These are phyloP conservation scores for Planiliza haematocheilus DNA, from an alignment of 2,113 vertebrate genomes.

Conservation along the genomic window DNA sequence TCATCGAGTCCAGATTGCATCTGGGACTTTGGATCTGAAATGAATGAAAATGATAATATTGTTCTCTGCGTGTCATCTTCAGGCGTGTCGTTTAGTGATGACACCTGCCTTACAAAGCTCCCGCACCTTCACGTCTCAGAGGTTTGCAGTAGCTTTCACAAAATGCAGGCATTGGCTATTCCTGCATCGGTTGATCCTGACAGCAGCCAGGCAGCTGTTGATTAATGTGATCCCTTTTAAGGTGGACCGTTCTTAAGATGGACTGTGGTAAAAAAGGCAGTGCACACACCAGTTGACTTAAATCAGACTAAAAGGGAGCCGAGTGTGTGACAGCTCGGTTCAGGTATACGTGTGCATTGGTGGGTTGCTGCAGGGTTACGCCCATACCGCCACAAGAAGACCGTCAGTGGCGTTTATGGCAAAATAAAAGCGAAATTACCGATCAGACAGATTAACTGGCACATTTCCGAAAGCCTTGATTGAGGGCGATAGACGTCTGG, in stretches of 20 bases:
- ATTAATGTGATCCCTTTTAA: conserved; percentile 16
- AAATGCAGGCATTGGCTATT: conserved; percentile 3
- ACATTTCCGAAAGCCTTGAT: neutral
- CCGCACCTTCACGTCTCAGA: neutral
- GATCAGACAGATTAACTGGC: neutral
- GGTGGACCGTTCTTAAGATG: conserved; percentile 21
- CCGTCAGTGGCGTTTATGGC: fast-evolving
- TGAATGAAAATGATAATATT: neutral
- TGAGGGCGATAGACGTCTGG: neutral
- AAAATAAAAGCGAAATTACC: neutral
- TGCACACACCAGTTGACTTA: neutral
- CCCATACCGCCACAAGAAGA: neutral
- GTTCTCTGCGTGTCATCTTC: neutral
- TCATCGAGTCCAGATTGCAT: neutral
- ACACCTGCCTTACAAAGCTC: neutral
- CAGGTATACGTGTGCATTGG: neutral
- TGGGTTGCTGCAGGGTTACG: conserved; percentile 31
- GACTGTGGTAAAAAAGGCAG: neutral
- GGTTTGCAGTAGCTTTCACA: neutral
- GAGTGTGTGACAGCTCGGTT: neutral
- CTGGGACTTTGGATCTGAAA: neutral
- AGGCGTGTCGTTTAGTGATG: neutral
- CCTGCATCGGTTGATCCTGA: neutral
- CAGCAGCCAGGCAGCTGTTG: conserved; percentile 5
- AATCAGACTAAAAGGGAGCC: neutral